These are phyloP conservation scores for Acomys russatus DNA, from an alignment of 2,797 vertebrate genomes.

Conservation along the genomic window DNA sequence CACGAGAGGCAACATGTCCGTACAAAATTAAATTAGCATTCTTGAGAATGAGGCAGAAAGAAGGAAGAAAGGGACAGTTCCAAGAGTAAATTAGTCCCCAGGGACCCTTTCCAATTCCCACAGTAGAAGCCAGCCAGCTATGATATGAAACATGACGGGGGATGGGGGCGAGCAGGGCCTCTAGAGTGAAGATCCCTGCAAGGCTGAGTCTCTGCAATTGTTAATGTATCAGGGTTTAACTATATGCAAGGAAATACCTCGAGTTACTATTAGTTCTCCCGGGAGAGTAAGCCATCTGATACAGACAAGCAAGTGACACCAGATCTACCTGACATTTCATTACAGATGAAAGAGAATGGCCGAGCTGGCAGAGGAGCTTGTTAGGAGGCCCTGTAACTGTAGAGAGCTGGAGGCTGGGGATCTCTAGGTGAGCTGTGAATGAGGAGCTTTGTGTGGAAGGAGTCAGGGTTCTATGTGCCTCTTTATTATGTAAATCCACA, in stretches of 20 bases:
- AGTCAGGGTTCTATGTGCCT: not conserved
- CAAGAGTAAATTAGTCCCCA: slow-evolving; percentile 65
- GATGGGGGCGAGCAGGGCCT: not conserved
- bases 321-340: slow-evolving; percentile 29
- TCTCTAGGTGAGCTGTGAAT: slow-evolving; percentile 28
- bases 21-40: slow-evolving; percentile 76
- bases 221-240: not conserved
- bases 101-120: slow-evolving; percentile 52
- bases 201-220: not conserved
- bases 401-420: not conserved
- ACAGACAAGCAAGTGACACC: slow-evolving; percentile 4
- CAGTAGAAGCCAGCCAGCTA: slow-evolving; percentile 49
- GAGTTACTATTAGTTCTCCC: slow-evolving; percentile 35
- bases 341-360: slow-evolving; percentile 50
- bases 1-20: not conserved
- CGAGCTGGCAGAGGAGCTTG: not conserved
- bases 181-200: not conserved
- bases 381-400: slow-evolving; percentile 20
- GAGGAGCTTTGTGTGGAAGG: slow-evolving; percentile 40
- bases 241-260: not conserved
- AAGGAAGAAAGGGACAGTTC: slow-evolving; percentile 59
- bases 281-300: slow-evolving; percentile 46
- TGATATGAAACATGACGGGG: slow-evolving; percentile 22
- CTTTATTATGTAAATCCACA: slow-evolving; percentile 13
- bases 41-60: slow-evolving; percentile 44